Evolutionary conservation across 2,113 vertebrate genomes (phyloP).

Genomic region (Sceloporus tristichus): DNA sequence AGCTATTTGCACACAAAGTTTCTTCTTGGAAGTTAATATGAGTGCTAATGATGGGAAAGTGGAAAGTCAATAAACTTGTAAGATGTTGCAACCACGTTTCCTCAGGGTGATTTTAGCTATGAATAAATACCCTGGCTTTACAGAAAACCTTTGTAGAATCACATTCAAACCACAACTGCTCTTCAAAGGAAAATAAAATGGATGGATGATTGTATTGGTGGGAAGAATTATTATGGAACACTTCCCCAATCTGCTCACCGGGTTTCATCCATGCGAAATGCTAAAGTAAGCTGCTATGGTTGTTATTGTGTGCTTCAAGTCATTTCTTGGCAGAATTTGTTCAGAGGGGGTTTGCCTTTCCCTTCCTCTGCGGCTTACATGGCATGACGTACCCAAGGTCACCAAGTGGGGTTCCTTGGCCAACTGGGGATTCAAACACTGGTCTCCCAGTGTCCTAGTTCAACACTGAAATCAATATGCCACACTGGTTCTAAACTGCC

Average conservation of each 20-base stretch:
- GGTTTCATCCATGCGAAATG: neutral
- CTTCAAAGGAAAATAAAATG: neutral
- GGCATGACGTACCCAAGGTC: too few species aligned
- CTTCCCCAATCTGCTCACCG: neutral
- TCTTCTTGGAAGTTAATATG: constrained; percentile 15
- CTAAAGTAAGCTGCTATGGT: neutral
- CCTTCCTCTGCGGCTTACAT: too few species aligned
- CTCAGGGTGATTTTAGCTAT: neutral
- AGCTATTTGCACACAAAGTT: neutral
- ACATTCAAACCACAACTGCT: constrained; percentile 15
- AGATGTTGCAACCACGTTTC: constrained; percentile 9
- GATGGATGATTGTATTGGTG: neutral
- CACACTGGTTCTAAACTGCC: too few species aligned
- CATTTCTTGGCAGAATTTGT: too few species aligned
- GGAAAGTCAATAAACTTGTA: neutral
- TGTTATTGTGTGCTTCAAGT: neutral
- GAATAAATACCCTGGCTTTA: constrained; percentile 10
- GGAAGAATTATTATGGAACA: neutral
- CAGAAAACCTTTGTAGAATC: neutral
- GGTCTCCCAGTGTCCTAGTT: too few species aligned
- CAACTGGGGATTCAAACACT: too few species aligned
- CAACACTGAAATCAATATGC: too few species aligned
- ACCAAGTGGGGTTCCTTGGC: too few species aligned
- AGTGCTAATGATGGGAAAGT: neutral
- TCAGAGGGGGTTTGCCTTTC: too few species aligned